phyloP scores from a whole-genome alignment of 2,797 vertebrate species.

The Geotria australis region DNA sequence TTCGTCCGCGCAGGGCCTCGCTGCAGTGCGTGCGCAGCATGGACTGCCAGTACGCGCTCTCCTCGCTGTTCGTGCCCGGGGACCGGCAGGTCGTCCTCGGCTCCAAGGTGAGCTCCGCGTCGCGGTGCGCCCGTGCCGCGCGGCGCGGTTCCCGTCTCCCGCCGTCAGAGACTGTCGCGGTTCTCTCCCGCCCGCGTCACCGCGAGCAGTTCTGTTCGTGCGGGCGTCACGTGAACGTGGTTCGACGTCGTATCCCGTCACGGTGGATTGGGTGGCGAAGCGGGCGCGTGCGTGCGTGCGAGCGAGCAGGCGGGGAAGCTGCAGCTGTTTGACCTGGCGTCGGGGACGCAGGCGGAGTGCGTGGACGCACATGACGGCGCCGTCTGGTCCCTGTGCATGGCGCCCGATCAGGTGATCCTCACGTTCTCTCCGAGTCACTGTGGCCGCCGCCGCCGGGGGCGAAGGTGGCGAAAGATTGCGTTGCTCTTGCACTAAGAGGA shows the following conservation, averaged over 20 bases:
- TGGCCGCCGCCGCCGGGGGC: not conserved
- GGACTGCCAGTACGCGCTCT: constrained; percentile 63
- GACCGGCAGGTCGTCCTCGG: constrained; percentile 71
- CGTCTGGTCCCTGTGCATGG: constrained; percentile 54
- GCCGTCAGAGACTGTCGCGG: no score
- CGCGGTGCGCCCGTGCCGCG: no score
- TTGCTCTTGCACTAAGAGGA: no score
- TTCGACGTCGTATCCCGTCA: no score
- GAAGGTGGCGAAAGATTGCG: no score
- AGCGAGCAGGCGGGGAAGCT: constrained; percentile 42
- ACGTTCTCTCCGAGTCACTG: not conserved
- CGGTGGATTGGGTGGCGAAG: no score
- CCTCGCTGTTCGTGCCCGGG: constrained; percentile 69
- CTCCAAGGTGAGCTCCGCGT: constrained; percentile 34
- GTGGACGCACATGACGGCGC: constrained; percentile 36
- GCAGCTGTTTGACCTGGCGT: constrained; percentile 68
- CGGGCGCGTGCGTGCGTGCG: constrained; percentile 1
- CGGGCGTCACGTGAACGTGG: no score
- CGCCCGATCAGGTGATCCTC: constrained; percentile 49
- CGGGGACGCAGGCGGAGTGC: constrained; percentile 41
- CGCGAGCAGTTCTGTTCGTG: no score
- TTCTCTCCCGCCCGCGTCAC: no score
- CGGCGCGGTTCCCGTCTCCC: no score
- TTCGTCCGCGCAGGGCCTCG: constrained; percentile 20
- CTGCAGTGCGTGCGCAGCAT: constrained; percentile 84